A percentile compares a stretch with the other conserved stretches of the same genome.
These are phyloP conservation scores for Eledone cirrhosa DNA, from an alignment of 2,888 invertebrate species.

Conservation along the genomic window DNA sequence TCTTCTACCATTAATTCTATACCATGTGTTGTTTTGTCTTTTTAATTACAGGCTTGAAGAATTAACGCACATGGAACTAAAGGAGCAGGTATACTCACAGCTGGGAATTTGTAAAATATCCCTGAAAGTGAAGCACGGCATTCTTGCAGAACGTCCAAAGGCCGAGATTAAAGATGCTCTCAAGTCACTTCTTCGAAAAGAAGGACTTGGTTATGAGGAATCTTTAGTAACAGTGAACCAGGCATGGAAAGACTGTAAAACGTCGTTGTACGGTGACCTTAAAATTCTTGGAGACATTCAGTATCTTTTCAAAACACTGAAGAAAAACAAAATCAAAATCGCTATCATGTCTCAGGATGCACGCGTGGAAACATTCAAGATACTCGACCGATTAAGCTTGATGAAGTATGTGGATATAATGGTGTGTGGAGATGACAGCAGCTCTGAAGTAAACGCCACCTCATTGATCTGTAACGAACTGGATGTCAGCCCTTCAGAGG, in stretches of 20 bases:
- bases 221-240: slow-evolving; percentile 52
- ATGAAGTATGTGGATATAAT: slow-evolving; percentile 65
- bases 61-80: slow-evolving; percentile 61
- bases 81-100: slow-evolving; percentile 57
- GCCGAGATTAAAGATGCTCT: slow-evolving; percentile 61
- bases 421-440: slow-evolving; percentile 68
- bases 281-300: slow-evolving; percentile 45
- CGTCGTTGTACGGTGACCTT: slow-evolving; percentile 37
- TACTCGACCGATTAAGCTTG: slow-evolving; percentile 48
- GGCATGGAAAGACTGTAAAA: slow-evolving; percentile 44
- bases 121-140: slow-evolving; percentile 49
- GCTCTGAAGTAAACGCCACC: slow-evolving; percentile 62
- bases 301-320: slow-evolving; percentile 59
- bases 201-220: slow-evolving; percentile 57
- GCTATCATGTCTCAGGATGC: slow-evolving; percentile 68
- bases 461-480: slow-evolving; percentile 60
- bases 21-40: no score
- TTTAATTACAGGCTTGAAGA: slow-evolving; percentile 60
- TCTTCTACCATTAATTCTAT: neutral
- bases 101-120: slow-evolving; percentile 64
- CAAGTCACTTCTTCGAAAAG: slow-evolving; percentile 57
- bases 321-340: slow-evolving; percentile 64
- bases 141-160: slow-evolving; percentile 66
- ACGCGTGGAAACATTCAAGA: slow-evolving; percentile 49
- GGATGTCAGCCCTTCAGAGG: slow-evolving; percentile 46